Evolutionary conservation across 2,797 vertebrate genomes (phyloP), one percentile per base, ranked within the genome.

Genomic region (Halcyon badia): DNA sequence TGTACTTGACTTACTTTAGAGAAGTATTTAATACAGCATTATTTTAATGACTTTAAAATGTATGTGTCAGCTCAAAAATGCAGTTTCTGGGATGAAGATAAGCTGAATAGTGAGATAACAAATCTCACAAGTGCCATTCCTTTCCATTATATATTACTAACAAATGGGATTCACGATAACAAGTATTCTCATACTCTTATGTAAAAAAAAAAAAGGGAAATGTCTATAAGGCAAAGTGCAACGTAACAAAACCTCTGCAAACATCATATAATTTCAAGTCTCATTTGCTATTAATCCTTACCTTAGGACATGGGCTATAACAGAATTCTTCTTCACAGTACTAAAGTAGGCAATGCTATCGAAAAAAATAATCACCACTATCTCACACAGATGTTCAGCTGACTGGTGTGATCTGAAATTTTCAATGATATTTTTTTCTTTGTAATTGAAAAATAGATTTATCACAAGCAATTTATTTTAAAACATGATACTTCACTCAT

Each of bases 1-100:
- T 95, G 93, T 93, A 94, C 78, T 94, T 95, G 52, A 96, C 83
- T 97, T 92, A 80, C 56, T 96, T 96, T 97, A 85, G 24, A 97
- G 79, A 90, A 87, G 82, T 95, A 96, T 95, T 98, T 94, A 97
- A 92, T 92, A 87, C 49, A 83, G 39, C 54, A 95, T 94, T 96
- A 92, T 90, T 95, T 84, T 97, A 95, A 96, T 83, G 81, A 95
- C n/a, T 91, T 96, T 79, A 90, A 90, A 96, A 92, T 69, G 83
- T 72, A 91, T 92, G 91, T 87, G 64, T 89, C 19, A 1, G 25
- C 60, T 92, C 48, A 77, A 93, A 94, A 95, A 75, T 65, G n/a
- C 15, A 35, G 16, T 71, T 84, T 70, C 77, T 3, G 2, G 52
- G 66, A 73, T 17, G 30, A 83, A 46, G 52, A 77, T 52, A 25